Evolutionary conservation across 2,113 vertebrate genomes (phyloP), one percentile per base, ranked within the genome.

Genomic region (Larimichthys crocea): DNA sequence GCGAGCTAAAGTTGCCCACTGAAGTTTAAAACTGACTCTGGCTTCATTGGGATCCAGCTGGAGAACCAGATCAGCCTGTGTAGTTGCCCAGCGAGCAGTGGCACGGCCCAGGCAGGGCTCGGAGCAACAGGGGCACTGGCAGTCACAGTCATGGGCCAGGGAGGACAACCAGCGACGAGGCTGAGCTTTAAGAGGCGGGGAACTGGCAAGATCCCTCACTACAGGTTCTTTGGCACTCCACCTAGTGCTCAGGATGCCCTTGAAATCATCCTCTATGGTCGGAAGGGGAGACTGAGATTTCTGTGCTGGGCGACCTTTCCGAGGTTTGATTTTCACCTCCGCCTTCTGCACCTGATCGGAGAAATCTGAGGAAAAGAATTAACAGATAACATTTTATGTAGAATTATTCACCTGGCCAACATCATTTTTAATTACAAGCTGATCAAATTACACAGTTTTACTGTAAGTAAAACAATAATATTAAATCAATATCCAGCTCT

Each of bases 1-100:
- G 3, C 95, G 93, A 0, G 84, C 84, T 26, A 97, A 89, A 31
- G 90, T 53, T 0, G 85, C 64, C 1, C 42, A 80, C 5, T 96
- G 87, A 44, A 97, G 94, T 1, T 88, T 91, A 3, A 92, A 52
- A 46, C 85, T 86, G 10, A 90, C 59, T 60, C 62, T 75, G 14
- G 70, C 70, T n/a, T 93, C 82, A 15, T n/a, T 76, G 3, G 78
- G 86, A 61, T 92, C 88, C 40, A 86, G 61, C 31, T 86, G 85
- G 59, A 89, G 74, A 52, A 87, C 78, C 4, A 92, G 55, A 24
- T 92, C 88, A 0, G 95, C 96, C 0, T 89, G 93, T 29, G 89
- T 81, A 10, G 96, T 84, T 0, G 95, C 92, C 98, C 97, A 99
- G 70, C 87, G 95, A 35, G 96, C 94, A 66, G 96, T 95, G 73